Base-by-base conservation (phyloP, 2,888 invertebrate genomes). In the Tribolium freemani region DNA sequence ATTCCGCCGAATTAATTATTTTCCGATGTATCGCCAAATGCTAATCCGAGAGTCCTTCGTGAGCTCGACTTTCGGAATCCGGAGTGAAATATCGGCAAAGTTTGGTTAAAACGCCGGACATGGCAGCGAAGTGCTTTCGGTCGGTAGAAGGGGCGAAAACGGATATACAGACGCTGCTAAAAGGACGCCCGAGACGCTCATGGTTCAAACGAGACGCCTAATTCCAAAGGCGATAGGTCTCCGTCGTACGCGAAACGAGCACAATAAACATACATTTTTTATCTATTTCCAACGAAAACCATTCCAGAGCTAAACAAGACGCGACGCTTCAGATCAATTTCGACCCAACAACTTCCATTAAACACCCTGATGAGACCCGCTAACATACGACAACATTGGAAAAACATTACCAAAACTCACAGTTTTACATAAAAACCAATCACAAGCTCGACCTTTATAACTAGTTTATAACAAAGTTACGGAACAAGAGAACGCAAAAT, bases 101-200 rank as follows among this genome's bases (percentile, higher is more conserved):
- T 83, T 83, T 83, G 77, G 79, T 72, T 81, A 80, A 83, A 82
- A 81, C 80, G 81, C 82, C 82, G 83, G 83, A 83, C 83, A 81
- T 80, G 79, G 82, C 79, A 79, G 77, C 78, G 77, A 78, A 81
- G 81, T 80, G 81, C 82, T 80, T 77, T 72, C 70, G 78, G 77
- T 75, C 69, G 75, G 71, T 75, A 73, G 73, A 67, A 71, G 69
- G 70, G 73, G 75, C 73, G 74, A 73, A 45, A 76, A 73, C 76
- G 80, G 78, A 80, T 79, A 77, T 76, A 76, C 77, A 75, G 60
- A 71, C 72, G 69, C 72, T 73, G 74, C 72, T 75, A 68, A 72
- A 72, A 71, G 75, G 76, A 74, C 73, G 74, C 74, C 53, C 64
- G 76, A 73, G 75, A 75, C 76, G 73, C 72, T 67, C 69, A 63